These are phyloP conservation scores for Crocodylus rhombifer DNA, from an alignment of 2,797 vertebrate genomes.

Conservation along the genomic window DNA sequence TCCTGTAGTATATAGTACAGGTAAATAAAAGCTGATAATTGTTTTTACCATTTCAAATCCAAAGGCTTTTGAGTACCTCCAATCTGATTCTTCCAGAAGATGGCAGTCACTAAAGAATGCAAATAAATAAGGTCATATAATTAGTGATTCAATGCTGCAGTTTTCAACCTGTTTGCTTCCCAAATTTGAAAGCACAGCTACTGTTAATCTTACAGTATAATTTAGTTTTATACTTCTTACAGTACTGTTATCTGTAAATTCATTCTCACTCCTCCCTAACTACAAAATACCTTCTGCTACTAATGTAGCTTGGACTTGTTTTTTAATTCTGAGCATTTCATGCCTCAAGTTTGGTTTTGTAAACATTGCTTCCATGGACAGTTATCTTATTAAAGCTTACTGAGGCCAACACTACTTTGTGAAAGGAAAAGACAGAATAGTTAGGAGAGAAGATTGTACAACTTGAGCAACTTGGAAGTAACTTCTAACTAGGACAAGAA, in stretches of 20 bases:
- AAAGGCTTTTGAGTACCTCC: slow-evolving; percentile 52
- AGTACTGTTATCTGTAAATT: background rate
- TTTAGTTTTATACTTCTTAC: background rate
- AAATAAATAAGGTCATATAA: slow-evolving; percentile 10
- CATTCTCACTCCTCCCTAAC: background rate
- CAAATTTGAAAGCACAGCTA: background rate
- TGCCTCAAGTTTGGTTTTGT: background rate
- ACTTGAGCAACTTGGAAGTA: background rate
- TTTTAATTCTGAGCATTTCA: slow-evolving; percentile 4
- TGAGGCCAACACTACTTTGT: background rate
- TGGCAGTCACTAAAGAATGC: slow-evolving; percentile 34
- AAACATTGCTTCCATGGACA: background rate
- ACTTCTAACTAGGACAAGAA: too few species aligned
- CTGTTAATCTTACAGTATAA: background rate
- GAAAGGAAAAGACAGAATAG: background rate
- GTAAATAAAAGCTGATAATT: background rate
- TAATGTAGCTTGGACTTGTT: background rate
- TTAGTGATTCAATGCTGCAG: background rate
- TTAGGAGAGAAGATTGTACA: background rate
- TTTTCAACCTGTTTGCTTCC: slow-evolving; percentile 2
- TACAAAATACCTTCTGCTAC: background rate
- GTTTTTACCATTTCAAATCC: slow-evolving; percentile 71
- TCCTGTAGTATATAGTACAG: background rate
- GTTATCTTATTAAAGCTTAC: background rate
- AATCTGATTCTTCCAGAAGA: slow-evolving; percentile 26